Conservation (phyloP, 2,797 vertebrate species). For the Pipistrellus kuhlii region DNA sequence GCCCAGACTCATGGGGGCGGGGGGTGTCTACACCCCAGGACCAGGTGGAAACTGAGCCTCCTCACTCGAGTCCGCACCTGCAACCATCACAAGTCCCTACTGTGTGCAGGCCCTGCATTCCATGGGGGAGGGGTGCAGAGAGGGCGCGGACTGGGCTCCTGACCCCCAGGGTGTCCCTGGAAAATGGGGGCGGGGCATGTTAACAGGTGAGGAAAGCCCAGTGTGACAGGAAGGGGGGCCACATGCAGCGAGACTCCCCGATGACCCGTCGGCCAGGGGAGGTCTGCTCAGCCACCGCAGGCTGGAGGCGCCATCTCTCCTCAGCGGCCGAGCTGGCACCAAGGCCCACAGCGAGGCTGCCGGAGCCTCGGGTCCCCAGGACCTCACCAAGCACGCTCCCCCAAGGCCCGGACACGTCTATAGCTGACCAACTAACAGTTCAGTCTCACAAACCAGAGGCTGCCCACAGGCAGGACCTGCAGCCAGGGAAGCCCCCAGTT, state of each 20-base stretch:
- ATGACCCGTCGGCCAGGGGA: not conserved
- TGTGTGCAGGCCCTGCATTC: not conserved
- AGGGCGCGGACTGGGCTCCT: fast-evolving
- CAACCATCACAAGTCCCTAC: fast-evolving
- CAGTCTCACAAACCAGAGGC: not conserved
- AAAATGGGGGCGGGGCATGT: not conserved
- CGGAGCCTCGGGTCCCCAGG: not conserved
- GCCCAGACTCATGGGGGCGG: not conserved
- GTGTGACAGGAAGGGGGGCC: not conserved
- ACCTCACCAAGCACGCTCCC: fast-evolving
- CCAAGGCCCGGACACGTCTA: not conserved
- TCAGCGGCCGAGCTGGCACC: not conserved
- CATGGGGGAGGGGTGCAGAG: not conserved
- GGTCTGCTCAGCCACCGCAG: not conserved
- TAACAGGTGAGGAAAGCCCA: not conserved
- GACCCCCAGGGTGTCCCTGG: not conserved
- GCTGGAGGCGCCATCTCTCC: not conserved
- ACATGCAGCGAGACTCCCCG: fast-evolving
- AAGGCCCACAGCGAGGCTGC: fast-evolving
- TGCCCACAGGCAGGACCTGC: not conserved
- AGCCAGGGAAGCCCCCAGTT: not conserved
- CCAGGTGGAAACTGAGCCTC: not conserved
- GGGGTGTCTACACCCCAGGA: not conserved
- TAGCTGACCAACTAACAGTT: not conserved
- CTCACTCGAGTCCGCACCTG: fast-evolving